These are phyloP conservation scores for Diplazon laetatorius DNA, from an alignment of 2,888 invertebrate genomes.

Conservation along the genomic window DNA sequence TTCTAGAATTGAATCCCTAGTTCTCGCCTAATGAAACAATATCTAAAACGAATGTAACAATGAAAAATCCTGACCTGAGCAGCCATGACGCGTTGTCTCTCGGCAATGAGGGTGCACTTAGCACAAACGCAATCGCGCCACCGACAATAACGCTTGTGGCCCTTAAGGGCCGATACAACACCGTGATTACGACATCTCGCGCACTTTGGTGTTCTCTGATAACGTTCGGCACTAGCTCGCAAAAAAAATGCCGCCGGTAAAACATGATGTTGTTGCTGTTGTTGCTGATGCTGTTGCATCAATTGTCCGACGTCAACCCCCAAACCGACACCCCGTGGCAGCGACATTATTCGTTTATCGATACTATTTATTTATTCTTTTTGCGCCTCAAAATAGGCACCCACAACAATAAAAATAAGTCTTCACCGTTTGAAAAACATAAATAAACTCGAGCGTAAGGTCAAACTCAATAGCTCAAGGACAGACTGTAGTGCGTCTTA, in stretches of 20 bases:
- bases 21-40: too few species aligned
- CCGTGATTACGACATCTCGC: slow-evolving; percentile 99
- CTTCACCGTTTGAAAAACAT: neutral
- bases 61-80: slow-evolving; percentile 88
- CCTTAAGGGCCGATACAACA: slow-evolving; percentile 97
- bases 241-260: slow-evolving; percentile 94
- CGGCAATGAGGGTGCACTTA: slow-evolving; percentile 98
- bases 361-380: neutral
- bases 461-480: neutral
- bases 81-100: slow-evolving; percentile 98
- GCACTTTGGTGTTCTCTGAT: slow-evolving; percentile 98
- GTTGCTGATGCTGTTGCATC: slow-evolving; percentile 90
- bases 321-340: slow-evolving; percentile 93
- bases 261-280: slow-evolving; percentile 87
- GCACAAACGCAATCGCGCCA: slow-evolving; percentile 99
- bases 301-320: slow-evolving; percentile 94
- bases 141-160: slow-evolving; percentile 97
- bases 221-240: slow-evolving; percentile 92
- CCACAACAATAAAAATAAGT: neutral
- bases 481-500: slow-evolving; percentile 4
- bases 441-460: neutral
- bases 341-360: slow-evolving; percentile 86
- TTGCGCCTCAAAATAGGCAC: too few species aligned
- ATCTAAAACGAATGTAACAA: neutral
- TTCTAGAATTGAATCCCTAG: too few species aligned